A percentile compares a stretch with the other conserved stretches of the same genome.
Conservation (phyloP, 2,888 invertebrate genomes). For the Imbricaverruca yamaguchii region DNA sequence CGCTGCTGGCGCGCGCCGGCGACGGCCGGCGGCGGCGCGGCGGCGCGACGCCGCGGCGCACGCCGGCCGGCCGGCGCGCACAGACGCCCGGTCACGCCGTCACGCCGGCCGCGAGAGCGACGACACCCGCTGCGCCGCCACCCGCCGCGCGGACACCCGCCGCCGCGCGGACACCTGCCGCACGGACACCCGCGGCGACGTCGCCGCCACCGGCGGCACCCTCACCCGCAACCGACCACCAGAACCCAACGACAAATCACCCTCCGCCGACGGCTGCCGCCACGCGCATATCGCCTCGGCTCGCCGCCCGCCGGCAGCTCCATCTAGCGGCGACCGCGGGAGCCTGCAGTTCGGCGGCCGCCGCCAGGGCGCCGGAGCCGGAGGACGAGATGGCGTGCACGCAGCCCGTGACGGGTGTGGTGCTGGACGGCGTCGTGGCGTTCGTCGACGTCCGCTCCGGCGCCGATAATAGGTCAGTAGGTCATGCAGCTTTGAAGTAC, state of each 20-base stretch:
- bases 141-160: not conserved
- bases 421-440: conserved; percentile 17
- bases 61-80: not conserved
- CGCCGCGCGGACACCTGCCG: not conserved
- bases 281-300: not conserved
- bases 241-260: not conserved
- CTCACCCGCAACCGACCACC: not conserved
- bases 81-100: not conserved
- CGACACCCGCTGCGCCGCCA: not conserved
- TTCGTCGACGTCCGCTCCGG: not conserved
- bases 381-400: not conserved
- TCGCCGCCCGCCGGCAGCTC: not conserved
- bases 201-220: not conserved
- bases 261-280: not conserved
- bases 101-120: not conserved
- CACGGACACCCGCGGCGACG: not conserved
- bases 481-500: no score
- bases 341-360: not conserved
- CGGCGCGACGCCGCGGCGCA: not conserved
- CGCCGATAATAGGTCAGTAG: not conserved
- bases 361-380: not conserved
- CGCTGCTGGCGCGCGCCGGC: not conserved
- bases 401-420: not conserved
- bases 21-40: not conserved
- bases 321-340: not conserved